Evolutionary conservation across 2,113 vertebrate species (phyloP), one percentile per base, ranked within the genome.

Genomic region (Planiliza haematocheilus): DNA sequence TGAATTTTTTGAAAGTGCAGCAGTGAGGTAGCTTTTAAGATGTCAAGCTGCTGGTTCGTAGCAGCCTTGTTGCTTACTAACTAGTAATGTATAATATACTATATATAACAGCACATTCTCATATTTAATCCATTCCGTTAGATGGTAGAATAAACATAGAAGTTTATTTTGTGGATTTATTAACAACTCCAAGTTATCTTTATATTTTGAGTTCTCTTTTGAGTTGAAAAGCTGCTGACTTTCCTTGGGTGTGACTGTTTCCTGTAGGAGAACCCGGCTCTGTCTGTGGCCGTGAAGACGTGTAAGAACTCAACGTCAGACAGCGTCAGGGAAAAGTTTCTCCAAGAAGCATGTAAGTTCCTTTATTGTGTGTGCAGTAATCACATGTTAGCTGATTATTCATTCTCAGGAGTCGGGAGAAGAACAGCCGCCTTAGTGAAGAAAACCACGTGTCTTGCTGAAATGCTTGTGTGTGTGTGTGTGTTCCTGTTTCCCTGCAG

Each of bases 261-360:
- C 11, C 12, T 89, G 14, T 90, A 99, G 98, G 97, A 99, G 80
- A 98, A 97, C 73, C 95, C 98, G 39, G 92, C 95, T 17, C 93
- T 99, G 90, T 95, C 97, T 3, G 97, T 99, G 85, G 98, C 98
- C 36, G 96, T 99, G 88, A 99, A 99, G 93, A 99, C 98, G 0
- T 99, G 98, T 92, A 99, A 99, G 91, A 99, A 99, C 92, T 97
- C 96, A 81, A 97, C 97, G 10, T 97, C 98, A 6, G 98, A 99
- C 93, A 98, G 98, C 4, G 97, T 99, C 73, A 92, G 97, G 93
- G 98, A 99, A 86, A 99, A 99, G 63, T 99, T 99, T 88, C 93
- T 99, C 52, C 97, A 99, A 89, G 98, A 99, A 95, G 98, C 98
- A 81, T 92, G 98, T 98, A 90, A 97, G 97, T 95, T 61, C 46